Percentiles rank a stretch among this genome's conserved stretches.
These are phyloP conservation scores for Rhegmatorhina hoffmannsi DNA, from an alignment of 2,113 vertebrate species.

Conservation along the genomic window DNA sequence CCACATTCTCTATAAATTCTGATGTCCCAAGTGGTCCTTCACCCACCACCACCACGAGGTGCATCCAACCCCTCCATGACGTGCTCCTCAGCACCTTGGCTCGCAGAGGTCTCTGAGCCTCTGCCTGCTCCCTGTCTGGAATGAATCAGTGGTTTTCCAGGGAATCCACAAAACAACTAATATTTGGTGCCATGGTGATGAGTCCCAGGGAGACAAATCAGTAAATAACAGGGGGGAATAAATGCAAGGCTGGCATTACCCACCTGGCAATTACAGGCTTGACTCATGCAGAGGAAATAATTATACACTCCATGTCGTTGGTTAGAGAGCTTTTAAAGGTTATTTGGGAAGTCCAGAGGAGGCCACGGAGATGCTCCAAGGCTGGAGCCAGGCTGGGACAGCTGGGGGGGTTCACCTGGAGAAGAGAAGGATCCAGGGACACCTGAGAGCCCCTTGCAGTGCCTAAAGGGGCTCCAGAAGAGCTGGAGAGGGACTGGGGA, in stretches of 20 bases:
- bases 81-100: background rate
- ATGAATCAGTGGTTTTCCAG: background rate
- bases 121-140: background rate
- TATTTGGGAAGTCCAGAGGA: background rate
- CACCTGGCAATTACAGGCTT: background rate
- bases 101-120: background rate
- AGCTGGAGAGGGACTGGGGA: background rate
- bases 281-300: background rate
- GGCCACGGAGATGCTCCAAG: accelerated
- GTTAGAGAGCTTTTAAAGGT: background rate
- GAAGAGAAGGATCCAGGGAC: accelerated
- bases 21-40: background rate
- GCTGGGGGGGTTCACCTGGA: background rate
- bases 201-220: background rate
- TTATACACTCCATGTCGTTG: accelerated
- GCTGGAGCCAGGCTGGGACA: background rate
- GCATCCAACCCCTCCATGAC: background rate
- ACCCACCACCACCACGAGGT: background rate
- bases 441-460: accelerated
- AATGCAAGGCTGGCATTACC: background rate
- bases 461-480: background rate
- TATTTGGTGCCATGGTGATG: background rate
- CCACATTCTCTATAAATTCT: accelerated
- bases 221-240: slow-evolving; percentile 1
- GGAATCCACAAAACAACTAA: background rate